phyloP scores from a whole-genome alignment of 2,888 invertebrate genomes.

The Bombylius major region DNA sequence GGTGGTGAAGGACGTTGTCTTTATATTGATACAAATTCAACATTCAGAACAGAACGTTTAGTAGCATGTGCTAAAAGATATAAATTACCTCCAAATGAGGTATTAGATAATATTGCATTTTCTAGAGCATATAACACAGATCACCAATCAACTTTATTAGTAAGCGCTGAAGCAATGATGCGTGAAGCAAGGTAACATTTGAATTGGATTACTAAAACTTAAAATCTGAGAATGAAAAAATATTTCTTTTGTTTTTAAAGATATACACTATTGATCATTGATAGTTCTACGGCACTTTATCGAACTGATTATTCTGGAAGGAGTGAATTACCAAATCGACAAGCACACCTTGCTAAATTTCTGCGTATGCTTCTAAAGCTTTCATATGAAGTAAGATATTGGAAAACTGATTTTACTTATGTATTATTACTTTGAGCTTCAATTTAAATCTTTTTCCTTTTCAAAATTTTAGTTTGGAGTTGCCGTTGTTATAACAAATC shows the following conservation, averaged over 20 bases:
- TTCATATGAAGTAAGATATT: conserved; percentile 77
- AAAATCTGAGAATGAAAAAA: too few relatives aligned
- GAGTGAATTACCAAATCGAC: conserved; percentile 80
- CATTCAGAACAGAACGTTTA: conserved; percentile 90
- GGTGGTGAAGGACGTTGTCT: conserved; percentile 98
- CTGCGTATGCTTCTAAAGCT: conserved; percentile 80
- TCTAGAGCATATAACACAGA: conserved; percentile 96
- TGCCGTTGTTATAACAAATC: conserved; percentile 96
- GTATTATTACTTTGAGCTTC: too few relatives aligned
- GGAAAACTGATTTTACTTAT: neutral
- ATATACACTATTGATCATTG: conserved; percentile 88
- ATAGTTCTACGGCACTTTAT: conserved; percentile 92
- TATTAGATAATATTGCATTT: conserved; percentile 93
- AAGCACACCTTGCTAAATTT: conserved; percentile 88
- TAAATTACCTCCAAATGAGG: conserved; percentile 74
- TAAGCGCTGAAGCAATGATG: conserved; percentile 97
- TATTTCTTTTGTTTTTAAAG: conserved; percentile 45
- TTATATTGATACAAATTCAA: conserved; percentile 97
- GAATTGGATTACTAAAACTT: neutral
- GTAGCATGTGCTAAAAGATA: conserved; percentile 85
- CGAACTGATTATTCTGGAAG: conserved; percentile 92
- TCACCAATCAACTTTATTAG: conserved; percentile 83
- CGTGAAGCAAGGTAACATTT: conserved; percentile 68
- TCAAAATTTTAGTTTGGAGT: conserved; percentile 70
- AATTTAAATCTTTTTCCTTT: too few relatives aligned